Percentiles rank a stretch among this genome's conserved stretches.
Evolutionary conservation across 2,888 invertebrate species (phyloP).

Genomic region (Ormyrus pomaceus): DNA sequence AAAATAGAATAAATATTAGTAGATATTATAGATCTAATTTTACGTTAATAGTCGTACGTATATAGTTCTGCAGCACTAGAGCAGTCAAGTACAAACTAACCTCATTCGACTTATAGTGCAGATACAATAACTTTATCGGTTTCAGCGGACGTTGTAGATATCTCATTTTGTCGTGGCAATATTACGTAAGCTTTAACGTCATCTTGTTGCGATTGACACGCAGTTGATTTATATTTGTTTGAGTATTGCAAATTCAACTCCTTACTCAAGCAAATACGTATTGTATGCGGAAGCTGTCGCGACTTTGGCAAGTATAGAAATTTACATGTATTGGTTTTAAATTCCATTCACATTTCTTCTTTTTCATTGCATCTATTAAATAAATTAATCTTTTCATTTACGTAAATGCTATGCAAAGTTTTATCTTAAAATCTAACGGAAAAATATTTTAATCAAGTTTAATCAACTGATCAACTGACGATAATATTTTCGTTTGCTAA

Average conservation of each 20-base stretch:
- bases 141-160: conserved; percentile 22
- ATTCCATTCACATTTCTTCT: no score
- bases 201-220: conserved; percentile 25
- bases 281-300: no score
- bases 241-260: conserved; percentile 11
- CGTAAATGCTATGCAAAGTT: neutral
- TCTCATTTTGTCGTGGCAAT: conserved; percentile 51
- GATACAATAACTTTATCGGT: conserved; percentile 50
- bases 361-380: no score
- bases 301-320: no score
- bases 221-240: conserved; percentile 24
- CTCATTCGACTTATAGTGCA: conserved; percentile 18
- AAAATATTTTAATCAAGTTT: neutral
- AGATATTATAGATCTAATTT: no score
- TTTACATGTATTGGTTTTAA: no score
- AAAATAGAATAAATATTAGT: no score
- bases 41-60: no score
- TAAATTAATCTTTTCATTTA: no score
- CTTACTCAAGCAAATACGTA: conserved; percentile 2
- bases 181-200: conserved; percentile 60
- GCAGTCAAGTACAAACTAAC: conserved; percentile 45
- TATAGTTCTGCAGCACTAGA: neutral
- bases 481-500: neutral
- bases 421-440: neutral
- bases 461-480: conserved; percentile 1